These are phyloP conservation scores for Zoanthus solanderi DNA, from an alignment of 92 coral and sea anemone genomes.

Conservation along the genomic window DNA sequence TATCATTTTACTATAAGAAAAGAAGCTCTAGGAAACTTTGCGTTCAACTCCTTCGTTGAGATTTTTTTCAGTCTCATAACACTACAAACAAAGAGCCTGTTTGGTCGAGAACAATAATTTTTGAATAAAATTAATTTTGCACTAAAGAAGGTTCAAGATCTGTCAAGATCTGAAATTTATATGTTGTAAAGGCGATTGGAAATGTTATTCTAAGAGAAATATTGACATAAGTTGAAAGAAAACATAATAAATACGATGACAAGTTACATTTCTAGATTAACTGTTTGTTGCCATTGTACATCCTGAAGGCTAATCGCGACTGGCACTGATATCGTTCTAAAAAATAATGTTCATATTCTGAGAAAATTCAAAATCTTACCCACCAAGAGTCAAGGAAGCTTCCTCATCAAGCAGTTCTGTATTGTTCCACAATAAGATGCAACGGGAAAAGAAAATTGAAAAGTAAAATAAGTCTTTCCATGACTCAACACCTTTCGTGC, in stretches of 20 bases:
- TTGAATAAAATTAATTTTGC: slow-evolving; percentile 29
- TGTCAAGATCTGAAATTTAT: slow-evolving; percentile 12
- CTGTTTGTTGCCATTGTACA: not conserved
- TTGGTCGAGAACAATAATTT: not conserved
- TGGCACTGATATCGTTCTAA: not conserved
- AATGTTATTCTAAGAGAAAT: not conserved
- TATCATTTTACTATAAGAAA: not conserved
- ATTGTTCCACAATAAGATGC: not conserved
- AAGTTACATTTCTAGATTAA: not conserved
- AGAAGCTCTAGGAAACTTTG: not conserved
- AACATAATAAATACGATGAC: not conserved
- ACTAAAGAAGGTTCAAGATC: not conserved
- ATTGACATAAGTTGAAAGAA: not conserved
- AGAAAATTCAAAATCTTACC: slow-evolving; percentile 5
- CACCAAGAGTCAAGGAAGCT: not conserved
- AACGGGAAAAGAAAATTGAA: not conserved
- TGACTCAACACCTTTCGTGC: not conserved
- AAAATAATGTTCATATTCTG: not conserved
- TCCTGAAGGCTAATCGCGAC: not conserved
- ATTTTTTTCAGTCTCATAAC: not conserved
- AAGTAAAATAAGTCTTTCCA: not conserved
- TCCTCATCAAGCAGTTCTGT: not conserved
- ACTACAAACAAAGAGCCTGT: not conserved
- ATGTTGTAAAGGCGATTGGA: not conserved
- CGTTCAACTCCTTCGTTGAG: not conserved